phyloP scores from a whole-genome alignment of 1,140 invertebrate species.

The Callitettix versicolor region DNA sequence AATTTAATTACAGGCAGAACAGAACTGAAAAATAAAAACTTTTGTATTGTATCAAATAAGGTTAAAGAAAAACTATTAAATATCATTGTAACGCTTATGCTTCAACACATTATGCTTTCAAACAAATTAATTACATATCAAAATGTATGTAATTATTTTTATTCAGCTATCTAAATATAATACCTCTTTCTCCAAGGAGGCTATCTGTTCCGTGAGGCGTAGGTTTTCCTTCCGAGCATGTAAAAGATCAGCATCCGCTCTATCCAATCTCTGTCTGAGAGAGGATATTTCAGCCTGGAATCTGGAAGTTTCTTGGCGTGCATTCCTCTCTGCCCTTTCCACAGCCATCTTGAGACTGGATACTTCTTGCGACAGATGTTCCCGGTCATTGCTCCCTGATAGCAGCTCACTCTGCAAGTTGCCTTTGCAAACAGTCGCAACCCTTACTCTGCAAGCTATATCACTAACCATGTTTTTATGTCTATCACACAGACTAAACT shows the following conservation, averaged over 20 bases:
- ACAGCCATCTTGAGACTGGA: slow-evolving; percentile 43
- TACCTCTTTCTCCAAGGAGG: slow-evolving; percentile 67
- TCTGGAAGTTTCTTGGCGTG: slow-evolving; percentile 58
- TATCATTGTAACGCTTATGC: no score
- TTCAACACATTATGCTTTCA: no score
- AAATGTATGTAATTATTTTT: no score
- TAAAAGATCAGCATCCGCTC: slow-evolving; percentile 63
- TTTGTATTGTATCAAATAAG: no score
- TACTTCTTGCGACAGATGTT: slow-evolving; percentile 65
- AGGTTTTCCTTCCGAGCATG: slow-evolving; percentile 65
- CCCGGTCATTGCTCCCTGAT: slow-evolving; percentile 58
- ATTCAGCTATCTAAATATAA: no score
- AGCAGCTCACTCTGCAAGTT: slow-evolving; percentile 62
- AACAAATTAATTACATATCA: no score
- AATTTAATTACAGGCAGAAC: no score
- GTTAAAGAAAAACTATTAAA: no score
- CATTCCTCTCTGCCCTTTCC: slow-evolving; percentile 57
- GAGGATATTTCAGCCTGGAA: slow-evolving; percentile 65
- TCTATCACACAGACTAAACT: no score
- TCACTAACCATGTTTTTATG: neutral
- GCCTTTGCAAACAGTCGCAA: slow-evolving; percentile 32
- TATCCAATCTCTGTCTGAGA: slow-evolving; percentile 59
- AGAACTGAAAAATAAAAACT: no score
- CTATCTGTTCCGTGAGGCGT: slow-evolving; percentile 59
- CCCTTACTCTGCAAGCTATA: slow-evolving; percentile 17